These are phyloP conservation scores for Pocillopora damicornis DNA, from an alignment of 64 coral and sea anemone genomes.

Conservation along the genomic window DNA sequence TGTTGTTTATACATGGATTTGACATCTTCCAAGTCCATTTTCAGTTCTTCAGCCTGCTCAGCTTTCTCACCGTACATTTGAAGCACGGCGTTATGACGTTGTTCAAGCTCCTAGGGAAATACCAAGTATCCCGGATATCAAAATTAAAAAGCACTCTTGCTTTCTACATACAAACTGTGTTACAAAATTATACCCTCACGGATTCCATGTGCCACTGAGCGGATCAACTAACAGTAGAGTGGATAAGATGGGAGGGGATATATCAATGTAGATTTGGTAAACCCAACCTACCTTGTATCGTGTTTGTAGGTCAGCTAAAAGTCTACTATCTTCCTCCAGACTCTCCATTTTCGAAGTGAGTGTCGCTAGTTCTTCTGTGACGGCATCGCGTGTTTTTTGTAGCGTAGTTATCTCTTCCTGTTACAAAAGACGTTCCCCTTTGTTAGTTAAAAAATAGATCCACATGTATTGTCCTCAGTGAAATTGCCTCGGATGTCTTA, in stretches of 20 bases:
- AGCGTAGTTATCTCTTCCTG: slow-evolving; percentile 78
- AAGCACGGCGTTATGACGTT: slow-evolving; percentile 88
- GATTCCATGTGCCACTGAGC: too few species aligned
- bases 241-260: too few species aligned
- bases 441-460: not conserved
- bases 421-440: not conserved
- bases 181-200: not conserved
- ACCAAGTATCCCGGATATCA: too few species aligned
- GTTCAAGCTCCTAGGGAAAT: slow-evolving; percentile 59
- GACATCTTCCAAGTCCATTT: slow-evolving; percentile 91
- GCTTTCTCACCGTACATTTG: slow-evolving; percentile 99
- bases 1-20: slow-evolving; percentile 98
- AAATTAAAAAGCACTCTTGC: not conserved
- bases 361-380: slow-evolving; percentile 77
- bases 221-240: too few species aligned
- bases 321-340: slow-evolving; percentile 44
- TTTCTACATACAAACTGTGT: not conserved
- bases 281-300: slow-evolving; percentile 51
- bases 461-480: too few species aligned
- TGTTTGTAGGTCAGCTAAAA: slow-evolving; percentile 45
- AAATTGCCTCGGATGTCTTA: too few species aligned
- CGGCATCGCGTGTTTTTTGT: slow-evolving; percentile 75
- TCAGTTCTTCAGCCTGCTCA: slow-evolving; percentile 88
- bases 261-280: not conserved
- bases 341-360: slow-evolving; percentile 55